Evolutionary conservation across 2,797 vertebrate genomes (phyloP).

Genomic region (Denticeps clupeoides): DNA sequence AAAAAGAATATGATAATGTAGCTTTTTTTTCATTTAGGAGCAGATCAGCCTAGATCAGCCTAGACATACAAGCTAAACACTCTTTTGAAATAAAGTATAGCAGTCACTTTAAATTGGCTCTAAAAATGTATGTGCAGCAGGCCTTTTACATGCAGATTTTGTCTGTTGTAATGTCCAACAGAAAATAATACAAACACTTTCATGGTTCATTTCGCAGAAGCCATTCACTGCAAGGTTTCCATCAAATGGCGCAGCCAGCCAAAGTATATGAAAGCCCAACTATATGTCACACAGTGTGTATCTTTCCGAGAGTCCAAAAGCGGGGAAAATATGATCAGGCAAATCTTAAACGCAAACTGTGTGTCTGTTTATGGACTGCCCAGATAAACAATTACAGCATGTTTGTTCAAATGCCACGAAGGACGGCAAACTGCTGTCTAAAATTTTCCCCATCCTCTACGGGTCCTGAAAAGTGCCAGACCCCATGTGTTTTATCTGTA

Average conservation of each 20-base stretch:
- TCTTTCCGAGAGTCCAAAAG: constrained; percentile 19
- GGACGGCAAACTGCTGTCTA: constrained; percentile 28
- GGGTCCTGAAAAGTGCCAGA: constrained; percentile 28
- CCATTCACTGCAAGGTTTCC: too few species aligned
- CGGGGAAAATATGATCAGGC: constrained; percentile 26
- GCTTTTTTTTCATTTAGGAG: too few species aligned
- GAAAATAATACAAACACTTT: too few species aligned
- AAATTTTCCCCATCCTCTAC: constrained; percentile 24
- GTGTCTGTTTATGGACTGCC: constrained; percentile 41
- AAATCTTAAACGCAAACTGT: constrained; percentile 28
- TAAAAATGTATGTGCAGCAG: neutral
- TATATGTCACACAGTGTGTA: constrained; percentile 14
- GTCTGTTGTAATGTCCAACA: too few species aligned
- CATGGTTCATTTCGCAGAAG: too few species aligned
- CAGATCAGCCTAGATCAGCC: too few species aligned
- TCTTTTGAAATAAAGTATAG: too few species aligned
- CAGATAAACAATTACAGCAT: constrained; percentile 39
- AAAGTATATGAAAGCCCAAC: neutral
- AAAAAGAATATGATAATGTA: too few species aligned
- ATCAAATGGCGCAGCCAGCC: neutral
- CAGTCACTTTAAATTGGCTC: neutral
- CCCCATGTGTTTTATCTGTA: constrained; percentile 32
- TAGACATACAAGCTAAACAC: too few species aligned
- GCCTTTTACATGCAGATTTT: too few species aligned
- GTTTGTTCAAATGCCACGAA: constrained; percentile 33